Conservation (phyloP, 2,797 vertebrate genomes). For the Crocidura indochinensis region DNA sequence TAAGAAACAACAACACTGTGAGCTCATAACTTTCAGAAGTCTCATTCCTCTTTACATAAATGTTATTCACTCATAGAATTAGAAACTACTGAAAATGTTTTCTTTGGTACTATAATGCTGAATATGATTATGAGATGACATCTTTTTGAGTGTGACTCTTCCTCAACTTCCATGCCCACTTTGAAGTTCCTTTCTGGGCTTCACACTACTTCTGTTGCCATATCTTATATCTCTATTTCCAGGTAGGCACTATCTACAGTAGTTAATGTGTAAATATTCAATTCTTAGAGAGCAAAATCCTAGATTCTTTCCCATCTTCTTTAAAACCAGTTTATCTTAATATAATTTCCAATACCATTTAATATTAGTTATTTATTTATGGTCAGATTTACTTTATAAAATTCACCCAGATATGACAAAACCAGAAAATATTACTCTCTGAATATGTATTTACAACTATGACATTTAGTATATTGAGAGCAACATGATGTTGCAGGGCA, state of each 20-base stretch:
- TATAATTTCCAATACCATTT: slow-evolving; percentile 45
- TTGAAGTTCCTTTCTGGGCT: neutral
- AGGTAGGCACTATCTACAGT: neutral
- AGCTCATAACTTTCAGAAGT: slow-evolving; percentile 47
- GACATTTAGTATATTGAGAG: slow-evolving; percentile 68
- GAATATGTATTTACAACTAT: slow-evolving; percentile 81
- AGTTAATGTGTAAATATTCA: slow-evolving; percentile 28
- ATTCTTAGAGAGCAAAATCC: slow-evolving; percentile 20
- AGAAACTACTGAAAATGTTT: neutral
- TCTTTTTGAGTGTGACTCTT: neutral
- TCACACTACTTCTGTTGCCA: slow-evolving; percentile 33
- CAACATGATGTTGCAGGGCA: slow-evolving; percentile 72
- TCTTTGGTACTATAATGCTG: neutral
- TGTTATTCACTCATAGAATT: slow-evolving; percentile 4
- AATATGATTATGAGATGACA: neutral
- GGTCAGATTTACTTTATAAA: neutral
- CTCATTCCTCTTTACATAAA: neutral
- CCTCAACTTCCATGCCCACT: neutral
- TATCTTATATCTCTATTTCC: neutral
- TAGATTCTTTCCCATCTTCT: neutral
- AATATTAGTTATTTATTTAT: slow-evolving; percentile 53
- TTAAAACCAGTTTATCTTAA: slow-evolving; percentile 34
- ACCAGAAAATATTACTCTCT: slow-evolving; percentile 67
- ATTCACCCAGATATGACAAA: slow-evolving; percentile 29
- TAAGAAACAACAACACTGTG: neutral